These are phyloP conservation scores for Andrena haemorrhoa DNA, from an alignment of 2,888 invertebrate genomes.

Conservation along the genomic window DNA sequence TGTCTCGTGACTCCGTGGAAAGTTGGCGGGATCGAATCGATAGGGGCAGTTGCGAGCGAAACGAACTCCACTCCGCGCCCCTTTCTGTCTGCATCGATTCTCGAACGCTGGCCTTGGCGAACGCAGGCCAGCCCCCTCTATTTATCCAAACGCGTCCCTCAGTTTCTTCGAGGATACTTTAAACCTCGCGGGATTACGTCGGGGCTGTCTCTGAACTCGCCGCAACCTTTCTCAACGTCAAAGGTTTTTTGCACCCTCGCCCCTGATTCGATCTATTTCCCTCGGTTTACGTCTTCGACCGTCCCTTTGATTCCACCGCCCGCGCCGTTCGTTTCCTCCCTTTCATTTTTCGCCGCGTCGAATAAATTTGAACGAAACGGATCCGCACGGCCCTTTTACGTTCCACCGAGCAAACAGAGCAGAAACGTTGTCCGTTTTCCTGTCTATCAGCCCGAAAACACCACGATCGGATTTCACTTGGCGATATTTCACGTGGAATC, in stretches of 20 bases:
- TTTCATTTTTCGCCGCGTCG: neutral
- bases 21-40: constrained; percentile 56
- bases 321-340: neutral
- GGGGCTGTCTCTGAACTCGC: neutral
- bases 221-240: constrained; percentile 24
- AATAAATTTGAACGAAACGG: neutral
- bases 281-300: neutral
- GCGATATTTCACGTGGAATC: constrained; percentile 12
- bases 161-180: constrained; percentile 18
- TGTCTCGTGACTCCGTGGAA: constrained; percentile 14
- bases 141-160: constrained; percentile 14
- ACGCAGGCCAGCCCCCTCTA: constrained; percentile 14
- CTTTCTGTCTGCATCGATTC: constrained; percentile 45
- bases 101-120: constrained; percentile 23
- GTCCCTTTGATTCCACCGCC: neutral
- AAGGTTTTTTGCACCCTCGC: constrained; percentile 19
- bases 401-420: constrained; percentile 13
- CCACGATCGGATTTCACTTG: constrained; percentile 13
- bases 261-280: constrained; percentile 3
- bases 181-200: constrained; percentile 13
- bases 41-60: constrained; percentile 8
- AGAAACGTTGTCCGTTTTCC: constrained; percentile 18
- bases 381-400: neutral
- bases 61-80: constrained; percentile 30
- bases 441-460: constrained; percentile 25